phyloP scores from a whole-genome alignment of 2,113 vertebrate species.

The Balaenoptera acutorostrata region DNA sequence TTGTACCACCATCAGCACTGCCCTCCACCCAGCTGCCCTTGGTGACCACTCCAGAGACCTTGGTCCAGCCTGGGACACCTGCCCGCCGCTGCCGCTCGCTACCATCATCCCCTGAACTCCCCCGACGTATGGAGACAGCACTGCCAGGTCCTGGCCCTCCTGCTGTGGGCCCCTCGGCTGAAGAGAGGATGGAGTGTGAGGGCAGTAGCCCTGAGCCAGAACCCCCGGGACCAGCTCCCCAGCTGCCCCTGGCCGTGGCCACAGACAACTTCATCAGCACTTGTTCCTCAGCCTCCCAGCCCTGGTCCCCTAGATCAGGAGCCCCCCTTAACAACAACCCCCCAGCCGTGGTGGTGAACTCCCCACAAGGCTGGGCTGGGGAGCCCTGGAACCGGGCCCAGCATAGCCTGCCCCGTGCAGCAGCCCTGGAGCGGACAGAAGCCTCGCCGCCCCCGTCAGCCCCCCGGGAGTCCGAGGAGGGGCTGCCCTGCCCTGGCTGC shows the following conservation, averaged over 20 bases:
- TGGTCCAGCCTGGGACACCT: constrained; percentile 61
- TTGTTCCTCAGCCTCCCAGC: constrained; percentile 63
- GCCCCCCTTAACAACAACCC: constrained; percentile 87
- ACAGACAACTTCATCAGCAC: constrained; percentile 79
- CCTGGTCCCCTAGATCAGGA: constrained; percentile 82
- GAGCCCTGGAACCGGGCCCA: constrained; percentile 76
- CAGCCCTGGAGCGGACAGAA: constrained; percentile 70
- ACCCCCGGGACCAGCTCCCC: background rate
- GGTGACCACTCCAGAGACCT: constrained; percentile 71
- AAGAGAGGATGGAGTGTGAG: constrained; percentile 86
- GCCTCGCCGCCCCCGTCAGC: constrained; percentile 72
- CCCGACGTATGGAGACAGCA: constrained; percentile 65
- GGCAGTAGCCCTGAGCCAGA: constrained; percentile 76
- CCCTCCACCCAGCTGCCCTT: constrained; percentile 73
- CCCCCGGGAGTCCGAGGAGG: constrained; percentile 87
- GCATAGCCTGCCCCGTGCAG: constrained; percentile 66
- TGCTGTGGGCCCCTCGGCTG: background rate
- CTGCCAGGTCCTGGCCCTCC: constrained; percentile 47
- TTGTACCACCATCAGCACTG: constrained; percentile 83
- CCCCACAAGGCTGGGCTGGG: constrained; percentile 83
- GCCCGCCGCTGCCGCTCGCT: constrained; percentile 88
- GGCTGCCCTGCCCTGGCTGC: constrained; percentile 89
- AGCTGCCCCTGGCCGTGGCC: constrained; percentile 16
- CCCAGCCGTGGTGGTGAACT: constrained; percentile 75
- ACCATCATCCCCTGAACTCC: constrained; percentile 88